phyloP scores from a whole-genome alignment of 2,797 vertebrate genomes.

The Propithecus perrieri region DNA sequence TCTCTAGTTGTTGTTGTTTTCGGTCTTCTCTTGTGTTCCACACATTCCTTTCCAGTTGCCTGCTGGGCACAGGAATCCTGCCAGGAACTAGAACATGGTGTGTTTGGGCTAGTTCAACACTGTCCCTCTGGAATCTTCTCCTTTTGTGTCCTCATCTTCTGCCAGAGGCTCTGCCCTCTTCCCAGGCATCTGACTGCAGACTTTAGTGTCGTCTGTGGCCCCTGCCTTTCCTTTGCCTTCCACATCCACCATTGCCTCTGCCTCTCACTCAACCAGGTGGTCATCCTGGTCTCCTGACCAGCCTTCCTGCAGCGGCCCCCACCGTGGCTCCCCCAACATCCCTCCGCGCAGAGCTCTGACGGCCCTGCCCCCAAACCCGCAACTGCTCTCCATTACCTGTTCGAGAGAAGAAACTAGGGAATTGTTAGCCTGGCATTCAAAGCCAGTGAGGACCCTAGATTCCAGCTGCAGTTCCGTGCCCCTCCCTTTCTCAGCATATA shows the following conservation, averaged over 20 bases:
- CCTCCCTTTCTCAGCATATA: background rate
- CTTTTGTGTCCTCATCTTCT: background rate
- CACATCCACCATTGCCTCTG: background rate
- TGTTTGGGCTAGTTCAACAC: background rate
- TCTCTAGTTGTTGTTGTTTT: background rate
- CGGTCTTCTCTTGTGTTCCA: background rate
- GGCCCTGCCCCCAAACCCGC: background rate
- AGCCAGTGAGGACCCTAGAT: background rate
- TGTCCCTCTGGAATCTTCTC: background rate
- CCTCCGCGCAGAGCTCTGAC: background rate
- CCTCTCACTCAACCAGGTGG: background rate
- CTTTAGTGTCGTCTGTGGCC: background rate
- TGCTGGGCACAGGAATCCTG: background rate
- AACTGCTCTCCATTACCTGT: background rate
- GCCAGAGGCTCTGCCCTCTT: background rate
- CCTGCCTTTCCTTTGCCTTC: background rate
- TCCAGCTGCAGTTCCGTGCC: accelerated
- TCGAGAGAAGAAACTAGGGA: background rate
- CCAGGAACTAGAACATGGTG: background rate
- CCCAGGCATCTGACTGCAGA: background rate
- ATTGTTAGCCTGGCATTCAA: background rate
- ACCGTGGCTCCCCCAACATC: background rate
- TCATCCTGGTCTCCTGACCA: background rate
- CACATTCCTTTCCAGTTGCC: background rate
- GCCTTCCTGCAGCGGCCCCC: background rate